Percentiles rank a stretch among this genome's conserved stretches.
Conservation (phyloP, 1,140 invertebrate genomes). For the Ceratoteleas bidentatus region DNA sequence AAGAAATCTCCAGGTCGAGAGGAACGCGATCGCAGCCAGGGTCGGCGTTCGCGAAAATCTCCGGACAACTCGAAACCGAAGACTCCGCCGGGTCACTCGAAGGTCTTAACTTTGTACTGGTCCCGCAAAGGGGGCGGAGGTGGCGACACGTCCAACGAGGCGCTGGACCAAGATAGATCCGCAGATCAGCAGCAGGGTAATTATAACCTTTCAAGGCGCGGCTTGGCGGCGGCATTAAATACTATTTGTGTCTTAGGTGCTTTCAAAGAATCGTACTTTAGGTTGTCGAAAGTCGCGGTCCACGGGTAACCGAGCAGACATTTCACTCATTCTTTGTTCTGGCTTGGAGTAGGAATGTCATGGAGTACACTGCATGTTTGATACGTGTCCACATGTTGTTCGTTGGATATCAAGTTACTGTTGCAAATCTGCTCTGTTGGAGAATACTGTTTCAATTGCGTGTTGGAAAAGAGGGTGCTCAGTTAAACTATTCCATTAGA, state of each 20-base stretch:
- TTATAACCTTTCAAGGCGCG: conserved; percentile 22
- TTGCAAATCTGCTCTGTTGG: too few relatives aligned
- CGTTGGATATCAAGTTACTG: too few relatives aligned
- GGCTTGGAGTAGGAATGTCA: conserved; percentile 31
- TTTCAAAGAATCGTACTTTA: conserved; percentile 47
- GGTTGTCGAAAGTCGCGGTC: conserved; percentile 38
- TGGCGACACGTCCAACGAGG: conserved; percentile 72
- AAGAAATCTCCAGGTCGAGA: conserved; percentile 81
- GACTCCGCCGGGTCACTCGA: conserved; percentile 78
- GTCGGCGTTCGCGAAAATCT: conserved; percentile 77
- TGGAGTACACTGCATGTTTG: too few relatives aligned
- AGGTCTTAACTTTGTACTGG: conserved; percentile 77
- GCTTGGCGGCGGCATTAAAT: conserved; percentile 37
- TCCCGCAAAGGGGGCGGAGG: conserved; percentile 48
- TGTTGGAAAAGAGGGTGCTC: too few relatives aligned
- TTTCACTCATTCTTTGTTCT: conserved; percentile 13
- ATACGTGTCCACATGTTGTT: too few relatives aligned
- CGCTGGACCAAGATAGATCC: conserved; percentile 72
- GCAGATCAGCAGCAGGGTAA: conserved; percentile 73
- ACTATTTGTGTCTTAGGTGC: conserved; percentile 51
- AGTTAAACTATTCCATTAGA: too few relatives aligned
- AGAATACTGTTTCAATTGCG: too few relatives aligned
- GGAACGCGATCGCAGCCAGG: conserved; percentile 76
- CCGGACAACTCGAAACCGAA: conserved; percentile 80
- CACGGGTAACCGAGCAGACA: conserved; percentile 33